Evolutionary conservation across 1,140 invertebrate species (phyloP).

Genomic region (Drosophila tani): DNA sequence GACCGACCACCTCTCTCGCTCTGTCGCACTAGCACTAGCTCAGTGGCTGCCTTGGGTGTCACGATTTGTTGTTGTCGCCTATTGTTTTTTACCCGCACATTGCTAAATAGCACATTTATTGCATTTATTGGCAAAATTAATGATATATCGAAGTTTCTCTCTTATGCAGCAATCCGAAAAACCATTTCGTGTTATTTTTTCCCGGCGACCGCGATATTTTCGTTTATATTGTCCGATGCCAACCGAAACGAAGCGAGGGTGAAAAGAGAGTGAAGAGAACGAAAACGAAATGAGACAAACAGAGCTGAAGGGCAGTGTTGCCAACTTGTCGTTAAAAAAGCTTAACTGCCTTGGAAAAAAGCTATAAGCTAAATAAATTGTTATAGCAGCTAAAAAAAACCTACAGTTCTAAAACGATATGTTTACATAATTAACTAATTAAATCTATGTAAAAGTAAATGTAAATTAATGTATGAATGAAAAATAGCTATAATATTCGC

Average conservation of each 20-base stretch:
- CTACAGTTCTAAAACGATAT: no score
- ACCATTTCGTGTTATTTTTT: constrained; percentile 29
- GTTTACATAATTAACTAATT: no score
- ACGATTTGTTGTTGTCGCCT: constrained; percentile 58
- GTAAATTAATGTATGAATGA: no score
- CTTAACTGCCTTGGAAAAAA: no score
- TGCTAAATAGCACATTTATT: constrained; percentile 58
- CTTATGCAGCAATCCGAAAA: constrained; percentile 6
- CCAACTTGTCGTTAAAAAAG: no score
- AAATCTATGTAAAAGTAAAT: no score
- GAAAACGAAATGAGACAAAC: background rate
- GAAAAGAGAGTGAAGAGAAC: constrained; percentile 2
- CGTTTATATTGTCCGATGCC: constrained; percentile 7
- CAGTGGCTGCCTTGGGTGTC: constrained; percentile 52
- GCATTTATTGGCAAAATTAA: constrained; percentile 49
- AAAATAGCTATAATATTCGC: no score
- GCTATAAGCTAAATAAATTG: no score
- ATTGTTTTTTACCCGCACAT: constrained; percentile 70
- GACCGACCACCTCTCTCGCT: constrained; percentile 33
- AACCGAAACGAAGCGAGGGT: constrained; percentile 15
- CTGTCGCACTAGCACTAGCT: constrained; percentile 32
- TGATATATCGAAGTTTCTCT: constrained; percentile 11
- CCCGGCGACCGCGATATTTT: constrained; percentile 22
- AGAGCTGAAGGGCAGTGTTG: no score
- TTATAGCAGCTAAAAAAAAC: no score